Evolutionary conservation across 92 coral and sea anemone species (phyloP).

Genomic region (Pocillopora meandrina): DNA sequence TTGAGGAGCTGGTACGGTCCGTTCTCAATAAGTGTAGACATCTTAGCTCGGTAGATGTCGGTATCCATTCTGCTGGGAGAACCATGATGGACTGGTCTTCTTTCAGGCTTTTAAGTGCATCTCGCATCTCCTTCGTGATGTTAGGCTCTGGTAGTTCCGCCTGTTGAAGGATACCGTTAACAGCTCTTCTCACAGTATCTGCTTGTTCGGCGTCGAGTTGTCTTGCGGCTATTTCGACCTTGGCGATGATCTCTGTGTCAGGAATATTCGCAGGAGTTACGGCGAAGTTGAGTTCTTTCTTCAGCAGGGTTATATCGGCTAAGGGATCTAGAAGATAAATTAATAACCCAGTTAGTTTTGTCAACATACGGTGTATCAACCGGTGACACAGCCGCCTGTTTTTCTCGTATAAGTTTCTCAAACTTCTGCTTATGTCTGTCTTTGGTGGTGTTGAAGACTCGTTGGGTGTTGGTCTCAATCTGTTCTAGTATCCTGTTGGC

Average conservation of each 20-base stretch:
- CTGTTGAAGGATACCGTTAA: conserved; percentile 1
- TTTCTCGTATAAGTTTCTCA: not conserved
- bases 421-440: not conserved
- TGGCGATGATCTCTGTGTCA: not conserved
- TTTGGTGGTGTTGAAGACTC: not conserved
- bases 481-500: too few species aligned
- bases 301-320: not conserved
- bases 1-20: too few species aligned
- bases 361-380: not conserved
- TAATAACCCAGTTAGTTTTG: not conserved
- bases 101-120: not conserved
- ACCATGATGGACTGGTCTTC: not conserved
- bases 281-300: not conserved
- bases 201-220: conserved; percentile 3
- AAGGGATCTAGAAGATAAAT: not conserved
- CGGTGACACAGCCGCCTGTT: not conserved
- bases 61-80: not conserved
- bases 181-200: not conserved
- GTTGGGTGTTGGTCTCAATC: too few species aligned
- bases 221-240: not conserved
- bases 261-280: not conserved
- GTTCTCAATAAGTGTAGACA: too few species aligned
- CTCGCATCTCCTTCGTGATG: not conserved
- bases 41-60: not conserved
- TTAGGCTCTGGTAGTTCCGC: not conserved